Conservation (phyloP, 2,888 invertebrate species). For the Cotesia congregata region DNA sequence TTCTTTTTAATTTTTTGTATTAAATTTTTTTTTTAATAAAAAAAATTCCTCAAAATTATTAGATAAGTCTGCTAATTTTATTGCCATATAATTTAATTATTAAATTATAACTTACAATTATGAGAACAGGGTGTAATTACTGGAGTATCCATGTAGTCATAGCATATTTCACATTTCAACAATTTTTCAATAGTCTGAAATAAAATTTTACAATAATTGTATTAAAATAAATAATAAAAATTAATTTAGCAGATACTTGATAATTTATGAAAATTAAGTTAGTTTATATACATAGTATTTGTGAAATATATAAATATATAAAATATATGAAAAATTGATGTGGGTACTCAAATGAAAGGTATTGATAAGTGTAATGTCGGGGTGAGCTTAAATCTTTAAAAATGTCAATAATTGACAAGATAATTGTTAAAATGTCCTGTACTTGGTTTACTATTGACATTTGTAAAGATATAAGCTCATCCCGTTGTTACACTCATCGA, state of each 20-base stretch:
- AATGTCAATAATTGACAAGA: too few species aligned
- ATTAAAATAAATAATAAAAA: not conserved
- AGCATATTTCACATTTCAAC: constrained; percentile 72
- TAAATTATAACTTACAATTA: constrained; percentile 69
- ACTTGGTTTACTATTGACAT: too few species aligned
- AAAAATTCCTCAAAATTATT: not conserved
- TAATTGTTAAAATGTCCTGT: too few species aligned
- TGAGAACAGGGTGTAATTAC: constrained; percentile 72
- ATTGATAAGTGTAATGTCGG: too few species aligned
- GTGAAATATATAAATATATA: too few species aligned
- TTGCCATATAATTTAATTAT: not conserved
- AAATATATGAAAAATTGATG: too few species aligned
- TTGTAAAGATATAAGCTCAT: too few species aligned
- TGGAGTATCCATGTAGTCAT: constrained; percentile 71
- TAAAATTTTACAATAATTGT: constrained; percentile 13
- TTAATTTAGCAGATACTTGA: not conserved
- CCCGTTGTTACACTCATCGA: too few species aligned
- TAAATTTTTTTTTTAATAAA: not conserved
- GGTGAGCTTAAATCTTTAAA: too few species aligned
- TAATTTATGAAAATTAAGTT: too few species aligned
- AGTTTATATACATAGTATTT: too few species aligned
- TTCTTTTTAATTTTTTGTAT: not conserved
- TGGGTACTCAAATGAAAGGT: too few species aligned
- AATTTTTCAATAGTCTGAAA: constrained; percentile 70
- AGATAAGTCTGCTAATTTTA: not conserved